Percentiles rank a stretch among this genome's conserved stretches.
These are phyloP conservation scores for Lasioglossum malachurum DNA, from an alignment of 2,888 invertebrate genomes.

Conservation along the genomic window DNA sequence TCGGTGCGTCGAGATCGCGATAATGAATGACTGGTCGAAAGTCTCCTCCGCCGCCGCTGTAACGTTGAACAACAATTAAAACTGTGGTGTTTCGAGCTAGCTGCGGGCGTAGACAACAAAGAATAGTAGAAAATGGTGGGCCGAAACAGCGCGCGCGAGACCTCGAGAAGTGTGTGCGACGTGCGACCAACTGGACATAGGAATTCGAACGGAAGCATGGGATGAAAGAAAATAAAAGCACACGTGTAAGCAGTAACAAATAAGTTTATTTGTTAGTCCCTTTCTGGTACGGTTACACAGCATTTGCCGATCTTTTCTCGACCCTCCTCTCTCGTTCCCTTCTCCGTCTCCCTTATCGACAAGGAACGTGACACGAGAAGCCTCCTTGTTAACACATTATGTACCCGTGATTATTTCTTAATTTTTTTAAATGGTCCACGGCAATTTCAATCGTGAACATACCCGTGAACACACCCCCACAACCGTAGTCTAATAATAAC, in stretches of 20 bases:
- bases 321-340: neutral
- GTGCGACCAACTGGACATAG: constrained; percentile 75
- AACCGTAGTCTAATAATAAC: neutral
- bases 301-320: constrained; percentile 35
- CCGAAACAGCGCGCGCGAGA: neutral
- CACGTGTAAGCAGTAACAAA: constrained; percentile 72
- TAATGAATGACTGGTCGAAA: constrained; percentile 96
- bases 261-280: constrained; percentile 78
- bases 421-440: neutral
- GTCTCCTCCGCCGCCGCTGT: constrained; percentile 90
- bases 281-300: constrained; percentile 63
- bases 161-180: neutral
- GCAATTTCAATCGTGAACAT: neutral
- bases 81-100: neutral
- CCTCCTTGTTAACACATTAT: neutral
- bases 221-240: constrained; percentile 77
- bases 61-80: constrained; percentile 81
- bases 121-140: neutral
- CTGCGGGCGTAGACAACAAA: neutral
- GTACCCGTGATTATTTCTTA: neutral
- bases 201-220: constrained; percentile 71
- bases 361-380: neutral
- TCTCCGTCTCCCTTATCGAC: neutral
- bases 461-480: neutral
- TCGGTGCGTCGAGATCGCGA: constrained; percentile 96